A percentile compares a stretch with the other conserved stretches of the same genome.
Conservation (phyloP, 2,888 invertebrate species). For the Ptilodon capucinus region DNA sequence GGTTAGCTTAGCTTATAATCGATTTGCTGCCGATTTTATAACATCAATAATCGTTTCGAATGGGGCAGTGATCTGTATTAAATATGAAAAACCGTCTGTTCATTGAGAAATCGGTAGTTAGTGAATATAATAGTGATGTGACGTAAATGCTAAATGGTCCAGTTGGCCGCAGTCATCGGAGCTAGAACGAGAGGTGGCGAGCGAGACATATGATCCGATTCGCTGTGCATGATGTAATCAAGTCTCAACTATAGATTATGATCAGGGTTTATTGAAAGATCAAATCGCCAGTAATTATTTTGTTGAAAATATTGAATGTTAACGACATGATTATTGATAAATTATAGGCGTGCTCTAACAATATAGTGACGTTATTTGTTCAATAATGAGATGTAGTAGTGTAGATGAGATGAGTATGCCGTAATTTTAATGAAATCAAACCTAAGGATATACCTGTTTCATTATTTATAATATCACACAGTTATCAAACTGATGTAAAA, state of each 20-base stretch:
- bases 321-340: not conserved
- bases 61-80: not conserved
- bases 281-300: not conserved
- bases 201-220: constrained; percentile 15
- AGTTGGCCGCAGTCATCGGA: constrained; percentile 12
- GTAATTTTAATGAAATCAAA: too few relatives aligned
- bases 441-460: too few relatives aligned
- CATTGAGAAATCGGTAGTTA: constrained; percentile 27
- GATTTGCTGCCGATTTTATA: not conserved
- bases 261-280: constrained; percentile 15
- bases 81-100: not conserved
- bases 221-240: constrained; percentile 12
- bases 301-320: not conserved
- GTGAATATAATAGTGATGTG: constrained; percentile 20
- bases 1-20: not conserved
- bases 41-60: not conserved
- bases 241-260: constrained; percentile 9
- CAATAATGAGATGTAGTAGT: too few relatives aligned
- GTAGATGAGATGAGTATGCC: too few relatives aligned
- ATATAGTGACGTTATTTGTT: too few relatives aligned
- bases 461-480: too few relatives aligned
- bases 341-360: not conserved
- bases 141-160: constrained; percentile 28
- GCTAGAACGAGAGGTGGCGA: constrained; percentile 5
- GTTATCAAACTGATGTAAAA: too few relatives aligned